Evolutionary conservation across 2,797 vertebrate species (phyloP), one percentile per base, ranked within the genome.

Genomic region (Argyrosomus regius): DNA sequence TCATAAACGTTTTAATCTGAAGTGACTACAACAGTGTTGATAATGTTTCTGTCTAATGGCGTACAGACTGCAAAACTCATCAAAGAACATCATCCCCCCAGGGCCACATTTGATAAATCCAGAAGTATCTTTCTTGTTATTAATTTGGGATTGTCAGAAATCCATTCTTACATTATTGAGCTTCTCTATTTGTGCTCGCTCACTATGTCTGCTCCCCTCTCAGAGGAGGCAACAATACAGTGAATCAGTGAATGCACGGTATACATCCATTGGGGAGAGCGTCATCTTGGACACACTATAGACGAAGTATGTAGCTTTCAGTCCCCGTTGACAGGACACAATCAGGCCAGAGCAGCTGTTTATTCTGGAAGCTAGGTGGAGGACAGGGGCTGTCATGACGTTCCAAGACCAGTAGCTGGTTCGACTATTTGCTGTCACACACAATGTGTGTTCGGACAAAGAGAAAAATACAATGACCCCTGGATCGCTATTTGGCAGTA

Each of bases 331-430:
- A 91, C 82, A 5, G 80, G 75, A 88, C 85, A 89, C 92, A 94
- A 95, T 95, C 94, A 87, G 87, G 66, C 81, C 69, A 54, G 75
- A 91, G 82, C 94, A 94, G 94, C 89, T 94, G 94, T 88, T 92
- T 87, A 77, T 89, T 90, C 90, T 94, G 94, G 93, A 95, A 82
- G 84, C 87, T 56, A 72, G 72, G 85, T 82, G 81, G 53, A 76
- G 86, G 77, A 81, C 56, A 6, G 46, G 35, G 24, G 75, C 90
- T 92, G 84, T 93, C 88, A 92, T 87, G 87, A 49, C 8, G 88
- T 90, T 94, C 92, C 92, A 92, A 87, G 67, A 81, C 78, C 83
- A 81, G 84, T 81, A 78, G 87, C 88, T 77, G 89, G n/a, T 89
- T 81, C 59, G 81, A 89, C 82, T 75, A 81, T 90, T 92, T 90